Evolutionary conservation across 2,888 invertebrate genomes (phyloP), one percentile per base, ranked within the genome.

Genomic region (Rhagonycha fulva): DNA sequence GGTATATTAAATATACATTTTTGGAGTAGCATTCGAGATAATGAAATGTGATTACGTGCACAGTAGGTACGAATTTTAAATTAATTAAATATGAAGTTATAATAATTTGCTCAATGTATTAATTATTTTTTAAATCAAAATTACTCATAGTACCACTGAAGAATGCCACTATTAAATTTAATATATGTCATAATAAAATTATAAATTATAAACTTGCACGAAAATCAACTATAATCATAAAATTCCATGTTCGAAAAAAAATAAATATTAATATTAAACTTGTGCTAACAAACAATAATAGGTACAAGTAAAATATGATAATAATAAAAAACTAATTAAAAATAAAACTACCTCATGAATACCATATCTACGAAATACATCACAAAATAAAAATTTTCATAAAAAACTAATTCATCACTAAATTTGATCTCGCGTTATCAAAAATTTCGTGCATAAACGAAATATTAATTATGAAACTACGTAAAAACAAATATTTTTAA

Each of bases 401-500:
- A 62, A 76, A 70, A 28, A 62, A 68, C 24, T 24, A 62, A 68
- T 71, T 76, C 70, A 76, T 76, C 76, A 62, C 61, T 62, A 72
- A 76, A 76, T 70, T 76, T 71, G 67, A 76, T 76, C 76, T 76
- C 70, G 68, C 62, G 71, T 76, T 70, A 76, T 62, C 30, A 30
- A 63, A 70, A 73, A 73, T 71, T 68, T 68, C 47, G 67, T 62
- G 62, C 28, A 76, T 61, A 30, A 73, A 76, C 68, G 70, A 61
- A 61, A 30, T 67, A 70, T 76, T 67, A 70, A 76, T 76, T 76
- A 76, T 71, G 72, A 68, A 76, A 61, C 68, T 71, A 76, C 28
- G 63, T 61, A 73, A 78, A 80, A 79, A 80, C 72, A 76, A 81
- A 80, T 76, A 74, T 72, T 77, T 76, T 76, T 80, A 73, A 79